These are phyloP conservation scores for Alviniconcha marisindica DNA, from an alignment of 1,140 invertebrate species.

Conservation along the genomic window DNA sequence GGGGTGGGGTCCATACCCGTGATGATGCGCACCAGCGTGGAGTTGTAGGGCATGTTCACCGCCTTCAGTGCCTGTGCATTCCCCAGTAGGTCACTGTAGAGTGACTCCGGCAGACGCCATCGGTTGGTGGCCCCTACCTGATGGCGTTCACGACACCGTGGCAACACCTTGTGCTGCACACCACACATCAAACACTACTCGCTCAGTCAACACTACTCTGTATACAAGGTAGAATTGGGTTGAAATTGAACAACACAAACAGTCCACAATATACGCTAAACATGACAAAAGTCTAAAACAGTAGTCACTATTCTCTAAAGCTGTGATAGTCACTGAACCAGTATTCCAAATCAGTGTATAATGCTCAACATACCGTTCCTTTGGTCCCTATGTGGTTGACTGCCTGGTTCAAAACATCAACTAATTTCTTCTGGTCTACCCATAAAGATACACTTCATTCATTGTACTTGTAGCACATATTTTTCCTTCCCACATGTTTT, in stretches of 20 bases:
- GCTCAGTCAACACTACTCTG: no score
- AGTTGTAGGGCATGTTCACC: slow-evolving; percentile 65
- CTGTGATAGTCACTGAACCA: no score
- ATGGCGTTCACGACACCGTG: slow-evolving; percentile 65
- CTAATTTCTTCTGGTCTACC: background rate
- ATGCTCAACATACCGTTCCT: no score
- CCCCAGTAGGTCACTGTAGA: slow-evolving; percentile 73
- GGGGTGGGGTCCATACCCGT: slow-evolving; percentile 56
- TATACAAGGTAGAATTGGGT: no score
- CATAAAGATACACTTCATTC: no score
- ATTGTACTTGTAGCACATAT: no score
- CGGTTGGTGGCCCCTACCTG: slow-evolving; percentile 71
- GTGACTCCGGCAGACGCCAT: slow-evolving; percentile 71
- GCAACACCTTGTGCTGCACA: slow-evolving; percentile 60
- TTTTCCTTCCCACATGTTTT: background rate
- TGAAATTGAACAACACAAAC: no score
- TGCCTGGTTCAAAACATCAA: background rate
- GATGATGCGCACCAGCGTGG: slow-evolving; percentile 65
- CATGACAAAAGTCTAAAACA: no score
- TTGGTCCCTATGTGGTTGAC: background rate
- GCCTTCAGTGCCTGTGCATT: slow-evolving; percentile 71
- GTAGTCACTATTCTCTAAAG: no score
- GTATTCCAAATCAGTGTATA: no score
- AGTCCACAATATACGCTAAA: no score
- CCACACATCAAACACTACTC: no score